Conservation (phyloP, 2,888 invertebrate species). For the Fragum sueziense region DNA sequence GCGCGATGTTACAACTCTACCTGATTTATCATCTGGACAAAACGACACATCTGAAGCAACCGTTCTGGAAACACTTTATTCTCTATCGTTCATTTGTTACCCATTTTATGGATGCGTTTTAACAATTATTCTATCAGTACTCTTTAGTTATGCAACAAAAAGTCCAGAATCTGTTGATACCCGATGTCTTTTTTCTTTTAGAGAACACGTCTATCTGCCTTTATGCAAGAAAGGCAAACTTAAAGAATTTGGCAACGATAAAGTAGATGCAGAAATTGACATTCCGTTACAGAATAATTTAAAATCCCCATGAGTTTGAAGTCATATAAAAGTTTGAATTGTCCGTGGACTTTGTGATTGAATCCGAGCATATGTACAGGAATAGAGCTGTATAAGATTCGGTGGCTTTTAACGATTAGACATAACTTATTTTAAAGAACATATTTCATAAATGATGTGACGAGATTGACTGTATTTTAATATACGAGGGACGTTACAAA, state of each 20-base stretch:
- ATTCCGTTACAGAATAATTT: too few species aligned
- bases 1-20: too few species aligned
- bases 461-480: too few species aligned
- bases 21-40: background rate
- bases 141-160: constrained; percentile 20
- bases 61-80: constrained; percentile 8
- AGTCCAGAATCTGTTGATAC: background rate
- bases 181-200: constrained; percentile 19
- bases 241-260: background rate
- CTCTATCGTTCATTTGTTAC: constrained; percentile 17
- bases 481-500: too few species aligned
- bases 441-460: too few species aligned
- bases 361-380: too few species aligned
- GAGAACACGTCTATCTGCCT: background rate
- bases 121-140: constrained; percentile 5
- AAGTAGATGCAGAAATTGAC: background rate
- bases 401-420: too few species aligned
- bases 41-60: background rate
- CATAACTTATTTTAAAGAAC: too few species aligned
- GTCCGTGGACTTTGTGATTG: too few species aligned
- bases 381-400: too few species aligned
- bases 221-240: background rate
- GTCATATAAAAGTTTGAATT: too few species aligned
- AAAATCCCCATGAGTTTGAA: too few species aligned
- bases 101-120: constrained; percentile 16